A percentile compares a stretch with the other conserved stretches of the same genome.
These are phyloP conservation scores for Dicranocentrus wangi DNA, from an alignment of 2,888 invertebrate species.

Conservation along the genomic window DNA sequence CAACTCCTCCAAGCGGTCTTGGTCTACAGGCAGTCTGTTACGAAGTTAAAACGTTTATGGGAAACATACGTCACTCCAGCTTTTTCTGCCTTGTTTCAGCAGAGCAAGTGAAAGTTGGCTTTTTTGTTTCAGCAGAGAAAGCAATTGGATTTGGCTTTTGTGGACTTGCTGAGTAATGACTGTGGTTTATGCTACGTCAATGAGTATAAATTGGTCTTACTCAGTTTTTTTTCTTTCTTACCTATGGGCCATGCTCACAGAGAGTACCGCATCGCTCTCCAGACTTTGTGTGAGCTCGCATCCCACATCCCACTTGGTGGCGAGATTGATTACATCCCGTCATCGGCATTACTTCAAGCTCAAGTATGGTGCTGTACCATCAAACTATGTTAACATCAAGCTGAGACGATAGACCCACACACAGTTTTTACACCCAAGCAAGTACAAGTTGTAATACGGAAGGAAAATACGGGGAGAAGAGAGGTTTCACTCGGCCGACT, in stretches of 20 bases:
- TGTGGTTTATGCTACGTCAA: conserved; percentile 72
- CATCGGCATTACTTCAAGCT: conserved; percentile 63
- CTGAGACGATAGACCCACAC: background rate
- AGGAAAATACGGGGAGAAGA: conserved; percentile 42
- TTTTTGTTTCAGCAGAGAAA: conserved; percentile 45
- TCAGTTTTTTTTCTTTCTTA: conserved; percentile 30
- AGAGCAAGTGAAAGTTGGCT: conserved; percentile 26
- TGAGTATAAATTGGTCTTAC: conserved; percentile 47
- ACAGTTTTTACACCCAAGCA: background rate
- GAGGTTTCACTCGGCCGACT: conserved; percentile 52
- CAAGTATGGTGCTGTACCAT: conserved; percentile 35
- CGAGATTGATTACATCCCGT: conserved; percentile 73
- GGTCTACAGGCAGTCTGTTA: too few relatives aligned
- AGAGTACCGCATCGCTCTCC: background rate
- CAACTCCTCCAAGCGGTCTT: too few relatives aligned
- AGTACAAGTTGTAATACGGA: conserved; percentile 41
- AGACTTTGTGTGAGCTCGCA: conserved; percentile 40
- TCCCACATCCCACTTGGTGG: conserved; percentile 73
- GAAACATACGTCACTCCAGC: too few relatives aligned
- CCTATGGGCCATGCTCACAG: conserved; percentile 71
- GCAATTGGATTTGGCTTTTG: conserved; percentile 71
- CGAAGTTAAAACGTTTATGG: too few relatives aligned
- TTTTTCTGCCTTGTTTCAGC: background rate
- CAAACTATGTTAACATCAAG: conserved; percentile 35
- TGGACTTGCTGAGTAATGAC: conserved; percentile 73